Conservation (phyloP, 2,888 invertebrate genomes). For the Lithophane socia region DNA sequence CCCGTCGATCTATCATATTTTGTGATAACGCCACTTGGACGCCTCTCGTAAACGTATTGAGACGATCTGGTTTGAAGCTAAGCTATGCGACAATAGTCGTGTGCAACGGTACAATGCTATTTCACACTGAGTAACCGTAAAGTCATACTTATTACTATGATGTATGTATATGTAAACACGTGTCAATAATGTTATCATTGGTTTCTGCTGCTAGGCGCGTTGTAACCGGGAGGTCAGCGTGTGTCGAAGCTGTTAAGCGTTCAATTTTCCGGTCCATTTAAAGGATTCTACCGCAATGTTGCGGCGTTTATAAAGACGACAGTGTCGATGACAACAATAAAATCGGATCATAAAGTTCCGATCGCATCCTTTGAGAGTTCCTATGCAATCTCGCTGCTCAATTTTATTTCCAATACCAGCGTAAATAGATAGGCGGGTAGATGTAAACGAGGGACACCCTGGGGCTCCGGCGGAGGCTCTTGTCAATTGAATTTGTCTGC, state of each 20-base stretch:
- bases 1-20: constrained; percentile 90
- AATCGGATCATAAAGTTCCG: constrained; percentile 84
- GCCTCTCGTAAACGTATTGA: constrained; percentile 87
- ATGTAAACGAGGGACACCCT: constrained; percentile 86
- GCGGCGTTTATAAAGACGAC: constrained; percentile 78
- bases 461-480: constrained; percentile 84
- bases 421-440: constrained; percentile 86
- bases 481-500: constrained; percentile 90
- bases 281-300: constrained; percentile 69
- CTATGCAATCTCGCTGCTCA: constrained; percentile 86
- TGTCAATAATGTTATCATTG: constrained; percentile 62
- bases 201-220: constrained; percentile 42
- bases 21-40: constrained; percentile 89
- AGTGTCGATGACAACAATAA: constrained; percentile 84
- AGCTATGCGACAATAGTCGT: constrained; percentile 80
- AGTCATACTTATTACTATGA: constrained; percentile 62
- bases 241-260: constrained; percentile 68
- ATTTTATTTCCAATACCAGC: constrained; percentile 85
- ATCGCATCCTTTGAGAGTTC: constrained; percentile 84
- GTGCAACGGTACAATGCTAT: constrained; percentile 77
- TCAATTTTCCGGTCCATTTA: constrained; percentile 75
- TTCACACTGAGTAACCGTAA: constrained; percentile 68
- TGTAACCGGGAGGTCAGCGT: constrained; percentile 56
- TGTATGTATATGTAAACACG: constrained; percentile 61
- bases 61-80: constrained; percentile 81